Evolutionary conservation across 1,140 invertebrate species (phyloP), one percentile per base, ranked within the genome.

Genomic region (Chymomyza costata): DNA sequence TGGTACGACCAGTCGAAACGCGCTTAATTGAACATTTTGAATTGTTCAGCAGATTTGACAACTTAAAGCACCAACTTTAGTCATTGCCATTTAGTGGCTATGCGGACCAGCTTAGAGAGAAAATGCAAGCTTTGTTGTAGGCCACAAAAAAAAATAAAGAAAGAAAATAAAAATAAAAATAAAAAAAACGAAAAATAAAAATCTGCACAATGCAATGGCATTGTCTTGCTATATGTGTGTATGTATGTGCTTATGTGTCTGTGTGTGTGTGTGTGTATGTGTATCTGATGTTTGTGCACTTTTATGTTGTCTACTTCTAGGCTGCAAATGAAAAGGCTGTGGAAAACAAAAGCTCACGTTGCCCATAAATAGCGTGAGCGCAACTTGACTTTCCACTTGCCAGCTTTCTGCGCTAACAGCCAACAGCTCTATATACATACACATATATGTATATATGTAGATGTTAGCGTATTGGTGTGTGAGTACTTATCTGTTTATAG

Each of bases 251-350:
- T 3, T 25, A 8, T 25, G 21, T 3, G 21, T 5, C 3, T 25
- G 21, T 25, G 21, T 25, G 21, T 25, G 21, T 25, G 21, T 25
- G 21, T 25, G 21, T 25, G 21, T 25, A 8, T 25, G 21, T 25
- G 21, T 52, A 19, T 59, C 48, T n/a, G 16, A 18, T 8, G 18
- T 43, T 38, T 40, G 49, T 53, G 31, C 21, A 8, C 21, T 25
- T 5, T 5, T 5, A 25, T 5, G 21, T 48, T 18, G 14, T 19
- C 17, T 19, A 51, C 37, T 46, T 19, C 25, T 2, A 25, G 41
- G 38, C 71, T 78, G 71, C 66, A 78, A 78, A 80, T 78, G 73
- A 80, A 78, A 78, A 78, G 71, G 73, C 66, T 66, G 80, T 80
- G 62, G 73, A 78, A 78, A 78, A 78, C 71, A 78, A 78, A 76